Evolutionary conservation across 2,888 invertebrate genomes (phyloP).

Genomic region (Ophion slaviceki): DNA sequence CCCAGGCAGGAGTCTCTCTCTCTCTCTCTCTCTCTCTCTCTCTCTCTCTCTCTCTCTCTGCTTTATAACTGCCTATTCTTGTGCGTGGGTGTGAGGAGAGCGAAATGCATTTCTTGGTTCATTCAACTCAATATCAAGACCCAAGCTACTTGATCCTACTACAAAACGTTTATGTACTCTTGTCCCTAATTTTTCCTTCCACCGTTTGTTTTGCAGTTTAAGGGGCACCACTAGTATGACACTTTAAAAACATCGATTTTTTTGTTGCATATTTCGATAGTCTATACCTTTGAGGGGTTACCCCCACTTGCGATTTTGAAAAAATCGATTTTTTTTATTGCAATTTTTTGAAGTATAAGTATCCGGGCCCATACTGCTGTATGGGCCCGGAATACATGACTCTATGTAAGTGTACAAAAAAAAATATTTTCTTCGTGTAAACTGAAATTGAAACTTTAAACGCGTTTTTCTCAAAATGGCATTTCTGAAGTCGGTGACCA

Average conservation of each 20-base stretch:
- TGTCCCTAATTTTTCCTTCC: neutral
- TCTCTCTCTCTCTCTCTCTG: constrained; percentile 31
- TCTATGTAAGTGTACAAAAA: no score
- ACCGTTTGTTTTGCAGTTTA: neutral
- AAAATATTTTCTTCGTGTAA: no score
- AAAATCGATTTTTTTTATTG: no score
- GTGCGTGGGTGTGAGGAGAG: constrained; percentile 7
- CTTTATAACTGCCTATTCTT: constrained; percentile 24
- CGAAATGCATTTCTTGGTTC: constrained; percentile 14
- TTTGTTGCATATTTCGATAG: neutral
- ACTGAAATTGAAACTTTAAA: no score
- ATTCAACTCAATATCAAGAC: constrained; percentile 19
- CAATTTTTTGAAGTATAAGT: no score
- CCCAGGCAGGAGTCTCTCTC: constrained; percentile 52
- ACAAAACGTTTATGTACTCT: neutral
- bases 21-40: constrained; percentile 33
- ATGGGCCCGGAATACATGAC: no score
- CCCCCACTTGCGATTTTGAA: no score
- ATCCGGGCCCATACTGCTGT: no score
- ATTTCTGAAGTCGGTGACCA: no score
- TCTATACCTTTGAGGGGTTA: neutral
- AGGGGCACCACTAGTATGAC: no score
- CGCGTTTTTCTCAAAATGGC: no score
- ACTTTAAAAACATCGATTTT: neutral
- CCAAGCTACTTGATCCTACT: neutral